These are phyloP conservation scores for Serrognathus titanus DNA, from an alignment of 2,888 invertebrate species.

Conservation along the genomic window DNA sequence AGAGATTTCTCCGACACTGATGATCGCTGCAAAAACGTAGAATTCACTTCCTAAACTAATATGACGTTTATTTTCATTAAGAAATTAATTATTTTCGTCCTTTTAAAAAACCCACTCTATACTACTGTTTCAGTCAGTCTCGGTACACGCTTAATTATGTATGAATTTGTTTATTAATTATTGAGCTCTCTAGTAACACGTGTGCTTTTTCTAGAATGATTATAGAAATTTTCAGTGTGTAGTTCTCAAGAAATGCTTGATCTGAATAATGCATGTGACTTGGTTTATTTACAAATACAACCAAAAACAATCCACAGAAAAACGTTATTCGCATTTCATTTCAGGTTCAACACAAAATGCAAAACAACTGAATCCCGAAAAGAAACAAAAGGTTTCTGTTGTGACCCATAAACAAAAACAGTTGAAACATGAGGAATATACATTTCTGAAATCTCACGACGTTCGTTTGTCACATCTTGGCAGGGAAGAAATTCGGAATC, in stretches of 20 bases:
- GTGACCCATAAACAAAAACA: not conserved
- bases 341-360: not conserved
- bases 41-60: not conserved
- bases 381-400: not conserved
- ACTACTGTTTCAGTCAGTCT: not conserved
- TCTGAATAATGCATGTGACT: not conserved
- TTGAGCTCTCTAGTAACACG: not conserved
- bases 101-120: slow-evolving; percentile 9
- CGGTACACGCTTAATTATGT: slow-evolving; percentile 11
- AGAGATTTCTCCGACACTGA: too few relatives aligned
- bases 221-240: not conserved
- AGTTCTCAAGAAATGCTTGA: not conserved
- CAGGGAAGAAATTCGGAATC: too few relatives aligned
- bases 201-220: not conserved
- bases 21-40: not conserved
- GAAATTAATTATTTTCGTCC: slow-evolving; percentile 3
- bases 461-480: too few relatives aligned
- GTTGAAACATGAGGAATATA: too few relatives aligned
- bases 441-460: too few relatives aligned
- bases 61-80: not conserved
- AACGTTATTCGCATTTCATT: too few relatives aligned
- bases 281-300: not conserved
- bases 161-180: slow-evolving; percentile 6
- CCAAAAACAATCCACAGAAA: too few relatives aligned
- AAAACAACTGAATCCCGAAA: not conserved